Base-by-base conservation (phyloP, 2,888 invertebrate species). In the Nomada lathburiana region DNA sequence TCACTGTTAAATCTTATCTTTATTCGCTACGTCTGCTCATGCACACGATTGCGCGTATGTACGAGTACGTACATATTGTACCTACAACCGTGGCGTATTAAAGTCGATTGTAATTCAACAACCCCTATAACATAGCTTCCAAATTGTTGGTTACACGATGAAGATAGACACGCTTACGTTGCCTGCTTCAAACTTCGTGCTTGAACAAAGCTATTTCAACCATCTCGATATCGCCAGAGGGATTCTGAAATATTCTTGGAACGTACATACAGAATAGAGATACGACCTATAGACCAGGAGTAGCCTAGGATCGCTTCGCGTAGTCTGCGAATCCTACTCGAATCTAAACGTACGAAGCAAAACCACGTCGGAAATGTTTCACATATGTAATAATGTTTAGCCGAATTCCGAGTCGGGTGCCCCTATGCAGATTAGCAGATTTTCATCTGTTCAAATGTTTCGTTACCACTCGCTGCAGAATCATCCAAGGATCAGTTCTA, bases 221-320 rank as follows among this genome's bases (percentile, higher is more conserved):
- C 29, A 70, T 77, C 50, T 72, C 72, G 68, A 57, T 81, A 77
- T 79, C 82, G 79, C 80, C 82, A 86, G 83, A 85, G 87, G 91
- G 87, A 90, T 92, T 91, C 91, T 89, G 90, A 91, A 92, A 91
- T 92, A 92, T 92, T 90, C 90, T 86, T 80, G 91, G 91, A 92
- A 92, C 92, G 88, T 88, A 88, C 47, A 16, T 47, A 47, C 47
- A 47, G 11, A 47, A 11, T 47, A 47, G 10, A 47, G 47, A 47
- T 36, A 90, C 62, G 53, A 16, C 53, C 67, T 55, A 55, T 42
- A 68, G 53, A 68, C 55, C 13, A 29, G 7, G 29, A 53, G n/a
- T 20, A 50, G 55, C 44, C 13, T 42, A 57, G 23, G 29, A 69
- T 76, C 77, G 63, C 18, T 52, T 76, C 50, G 57, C 50, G 63